Evolutionary conservation across 2,888 invertebrate genomes (phyloP).

Genomic region (Xestia xanthographa): DNA sequence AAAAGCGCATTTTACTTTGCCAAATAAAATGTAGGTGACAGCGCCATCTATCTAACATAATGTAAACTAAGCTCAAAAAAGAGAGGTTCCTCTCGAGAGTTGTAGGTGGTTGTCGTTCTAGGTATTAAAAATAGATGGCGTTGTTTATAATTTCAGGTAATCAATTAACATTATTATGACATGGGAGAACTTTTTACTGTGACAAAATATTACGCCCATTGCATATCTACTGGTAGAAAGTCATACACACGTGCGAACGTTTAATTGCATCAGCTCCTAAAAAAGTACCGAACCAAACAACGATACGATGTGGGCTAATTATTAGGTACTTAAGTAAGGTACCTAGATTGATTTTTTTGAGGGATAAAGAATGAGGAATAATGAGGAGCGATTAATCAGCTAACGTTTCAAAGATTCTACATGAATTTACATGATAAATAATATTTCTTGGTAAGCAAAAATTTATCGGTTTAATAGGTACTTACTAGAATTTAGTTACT

Average conservation of each 20-base stretch:
- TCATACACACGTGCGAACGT: conserved; percentile 4
- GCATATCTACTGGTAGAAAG: conserved; percentile 42
- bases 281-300: conserved; percentile 24
- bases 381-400: background rate
- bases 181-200: background rate
- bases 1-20: conserved; percentile 29
- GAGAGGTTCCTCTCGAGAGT: background rate
- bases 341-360: background rate
- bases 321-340: too few species aligned
- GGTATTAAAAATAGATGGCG: conserved; percentile 22
- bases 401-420: background rate
- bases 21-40: background rate
- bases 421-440: background rate
- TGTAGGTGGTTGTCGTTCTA: background rate
- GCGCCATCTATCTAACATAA: conserved; percentile 43
- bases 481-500: background rate
- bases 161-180: background rate
- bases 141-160: background rate
- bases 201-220: conserved; percentile 31
- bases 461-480: background rate
- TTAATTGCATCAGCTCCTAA: conserved; percentile 37
- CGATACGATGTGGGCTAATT: background rate
- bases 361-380: background rate
- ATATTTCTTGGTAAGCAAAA: background rate
- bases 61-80: background rate